Evolutionary conservation across 2,797 vertebrate species (phyloP).

Genomic region (Lithobates sylvaticus): DNA sequence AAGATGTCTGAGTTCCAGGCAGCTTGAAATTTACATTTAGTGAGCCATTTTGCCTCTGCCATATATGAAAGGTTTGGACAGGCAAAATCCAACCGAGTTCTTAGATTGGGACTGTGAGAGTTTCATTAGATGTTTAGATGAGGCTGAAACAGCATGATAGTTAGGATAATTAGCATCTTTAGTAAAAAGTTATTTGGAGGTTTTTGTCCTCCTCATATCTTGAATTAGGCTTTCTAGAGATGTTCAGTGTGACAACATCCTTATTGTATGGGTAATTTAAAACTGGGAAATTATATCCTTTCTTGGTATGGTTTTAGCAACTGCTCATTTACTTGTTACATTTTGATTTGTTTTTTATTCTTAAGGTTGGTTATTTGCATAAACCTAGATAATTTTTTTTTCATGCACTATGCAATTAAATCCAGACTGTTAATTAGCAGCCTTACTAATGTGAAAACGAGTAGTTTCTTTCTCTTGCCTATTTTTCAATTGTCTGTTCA

Average conservation of each 20-base stretch:
- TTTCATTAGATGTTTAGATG: background rate
- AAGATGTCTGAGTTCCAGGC: no score
- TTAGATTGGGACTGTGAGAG: background rate
- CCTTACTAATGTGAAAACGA: constrained; percentile 34
- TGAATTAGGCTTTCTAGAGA: background rate
- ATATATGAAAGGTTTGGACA: no score
- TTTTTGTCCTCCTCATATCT: background rate
- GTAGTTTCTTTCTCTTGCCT: background rate
- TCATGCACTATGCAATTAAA: constrained; percentile 44
- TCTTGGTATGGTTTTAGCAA: constrained; percentile 1
- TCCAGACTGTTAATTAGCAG: constrained; percentile 44
- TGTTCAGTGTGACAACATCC: background rate
- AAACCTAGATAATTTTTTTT: constrained; percentile 17
- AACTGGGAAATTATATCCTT: constrained; percentile 52
- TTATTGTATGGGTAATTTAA: constrained; percentile 26
- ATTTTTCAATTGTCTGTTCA: background rate
- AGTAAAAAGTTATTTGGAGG: background rate
- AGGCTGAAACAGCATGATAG: background rate
- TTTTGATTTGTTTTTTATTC: constrained; percentile 32
- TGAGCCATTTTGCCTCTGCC: no score
- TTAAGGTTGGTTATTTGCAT: constrained; percentile 44
- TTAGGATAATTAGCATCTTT: background rate
- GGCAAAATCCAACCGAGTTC: no score
- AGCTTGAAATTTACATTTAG: no score
- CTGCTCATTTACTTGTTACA: constrained; percentile 49